These are phyloP conservation scores for Scophthalmus maximus DNA, from an alignment of 2,113 vertebrate genomes.

Conservation along the genomic window DNA sequence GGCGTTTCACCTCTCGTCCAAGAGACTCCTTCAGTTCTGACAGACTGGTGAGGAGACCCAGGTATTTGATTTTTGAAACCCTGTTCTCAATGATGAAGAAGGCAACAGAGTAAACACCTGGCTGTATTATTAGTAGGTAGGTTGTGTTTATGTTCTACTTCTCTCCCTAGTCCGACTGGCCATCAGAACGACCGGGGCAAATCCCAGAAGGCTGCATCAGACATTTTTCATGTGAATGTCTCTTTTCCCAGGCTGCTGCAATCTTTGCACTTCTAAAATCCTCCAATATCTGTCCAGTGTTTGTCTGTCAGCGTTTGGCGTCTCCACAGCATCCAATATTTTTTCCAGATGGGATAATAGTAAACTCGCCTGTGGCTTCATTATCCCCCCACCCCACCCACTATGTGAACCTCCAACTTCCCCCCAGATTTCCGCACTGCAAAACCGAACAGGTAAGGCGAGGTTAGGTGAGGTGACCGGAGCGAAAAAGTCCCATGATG, in stretches of 20 bases:
- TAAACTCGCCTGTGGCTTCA: slow-evolving; percentile 19
- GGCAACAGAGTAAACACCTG: too few relatives aligned
- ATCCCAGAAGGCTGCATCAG: too few relatives aligned
- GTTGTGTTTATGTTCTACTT: too few relatives aligned
- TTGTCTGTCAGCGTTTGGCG: slow-evolving; percentile 30
- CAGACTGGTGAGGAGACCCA: too few relatives aligned
- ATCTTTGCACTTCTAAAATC: slow-evolving; percentile 15
- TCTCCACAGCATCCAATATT: slow-evolving; percentile 49
- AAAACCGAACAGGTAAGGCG: neutral
- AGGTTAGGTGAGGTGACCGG: neutral
- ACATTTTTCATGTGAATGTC: slow-evolving; percentile 46
- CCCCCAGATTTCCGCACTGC: neutral
- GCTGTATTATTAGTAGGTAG: too few relatives aligned
- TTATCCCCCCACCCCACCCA: slow-evolving; percentile 5
- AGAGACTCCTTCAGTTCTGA: too few relatives aligned
- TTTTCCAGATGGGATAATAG: slow-evolving; percentile 34
- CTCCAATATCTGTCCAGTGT: slow-evolving; percentile 49
- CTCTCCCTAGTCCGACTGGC: too few relatives aligned
- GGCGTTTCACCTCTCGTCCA: too few relatives aligned
- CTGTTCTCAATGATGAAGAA: too few relatives aligned
- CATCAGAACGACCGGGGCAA: too few relatives aligned
- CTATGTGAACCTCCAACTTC: slow-evolving; percentile 13
- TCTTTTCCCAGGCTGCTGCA: slow-evolving; percentile 29
- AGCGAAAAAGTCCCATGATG: neutral
- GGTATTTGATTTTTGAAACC: too few relatives aligned